These are phyloP conservation scores for Drosophila obscura DNA, from an alignment of 1,140 invertebrate species.

Conservation along the genomic window DNA sequence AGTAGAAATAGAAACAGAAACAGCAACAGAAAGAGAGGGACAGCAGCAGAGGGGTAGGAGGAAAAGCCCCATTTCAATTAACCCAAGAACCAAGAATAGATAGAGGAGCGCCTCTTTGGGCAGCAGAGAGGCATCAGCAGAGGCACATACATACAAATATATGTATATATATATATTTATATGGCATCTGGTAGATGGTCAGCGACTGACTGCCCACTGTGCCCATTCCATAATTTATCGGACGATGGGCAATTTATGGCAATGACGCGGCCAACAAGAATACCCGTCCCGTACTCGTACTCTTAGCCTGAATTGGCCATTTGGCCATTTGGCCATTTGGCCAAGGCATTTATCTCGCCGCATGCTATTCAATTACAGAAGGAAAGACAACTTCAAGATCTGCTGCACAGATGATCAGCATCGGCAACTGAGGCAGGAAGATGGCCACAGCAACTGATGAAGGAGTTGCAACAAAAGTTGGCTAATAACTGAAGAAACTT, in stretches of 20 bases:
- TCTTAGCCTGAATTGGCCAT: constrained; percentile 1
- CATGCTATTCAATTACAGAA: constrained; percentile 34
- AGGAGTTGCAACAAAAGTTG: constrained; percentile 14
- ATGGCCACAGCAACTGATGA: constrained; percentile 1
- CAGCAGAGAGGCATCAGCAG: no score
- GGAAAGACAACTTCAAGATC: constrained; percentile 16
- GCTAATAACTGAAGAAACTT: neutral
- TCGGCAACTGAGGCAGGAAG: constrained; percentile 11
- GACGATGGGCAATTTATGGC: constrained; percentile 61
- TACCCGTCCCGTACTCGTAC: neutral
- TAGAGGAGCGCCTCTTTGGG: no score
- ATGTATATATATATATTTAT: constrained; percentile 17
- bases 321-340: constrained; percentile 33
- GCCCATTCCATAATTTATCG: constrained; percentile 58
- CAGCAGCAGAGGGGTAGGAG: no score
- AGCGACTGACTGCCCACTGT: constrained; percentile 40
- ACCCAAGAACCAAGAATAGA: constrained; percentile 25
- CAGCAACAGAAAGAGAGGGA: neutral
- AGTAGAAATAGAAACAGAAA: constrained; percentile 18
- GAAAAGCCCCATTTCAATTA: constrained; percentile 30
- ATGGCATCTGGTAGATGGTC: constrained; percentile 28
- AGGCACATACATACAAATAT: no score
- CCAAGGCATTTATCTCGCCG: constrained; percentile 51
- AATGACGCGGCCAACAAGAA: constrained; percentile 65
- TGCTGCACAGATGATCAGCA: constrained; percentile 11